A percentile compares a stretch with the other conserved stretches of the same genome.
Evolutionary conservation across 2,888 invertebrate species (phyloP).

Genomic region (Ernsta delagoae): DNA sequence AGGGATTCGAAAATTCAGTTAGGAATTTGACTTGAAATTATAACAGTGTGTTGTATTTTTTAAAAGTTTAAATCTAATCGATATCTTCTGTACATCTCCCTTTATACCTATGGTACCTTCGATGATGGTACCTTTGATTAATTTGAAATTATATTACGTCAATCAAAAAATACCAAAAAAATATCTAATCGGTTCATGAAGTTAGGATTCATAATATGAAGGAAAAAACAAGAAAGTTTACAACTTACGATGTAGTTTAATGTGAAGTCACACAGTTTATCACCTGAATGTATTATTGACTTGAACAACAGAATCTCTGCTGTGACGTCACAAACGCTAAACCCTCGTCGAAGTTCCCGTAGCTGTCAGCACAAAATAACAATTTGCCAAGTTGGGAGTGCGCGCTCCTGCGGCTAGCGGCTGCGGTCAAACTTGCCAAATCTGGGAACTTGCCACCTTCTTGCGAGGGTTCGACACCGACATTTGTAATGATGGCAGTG

Average conservation of each 20-base stretch:
- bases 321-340: background rate
- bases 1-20: background rate
- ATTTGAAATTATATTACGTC: no score
- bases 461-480: constrained; percentile 1
- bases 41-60: no score
- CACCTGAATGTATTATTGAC: background rate
- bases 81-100: no score
- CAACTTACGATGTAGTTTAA: no score
- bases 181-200: no score
- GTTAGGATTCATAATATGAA: no score
- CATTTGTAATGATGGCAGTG: constrained; percentile 1
- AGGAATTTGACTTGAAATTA: background rate
- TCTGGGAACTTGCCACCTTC: constrained; percentile 11
- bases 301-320: background rate
- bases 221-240: no score
- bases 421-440: constrained; percentile 23
- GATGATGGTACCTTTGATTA: no score
- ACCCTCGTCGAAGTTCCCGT: constrained; percentile 7
- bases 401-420: background rate
- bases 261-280: background rate
- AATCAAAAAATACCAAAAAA: no score
- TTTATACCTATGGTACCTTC: no score
- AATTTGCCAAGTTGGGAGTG: constrained; percentile 19
- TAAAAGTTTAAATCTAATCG: no score
- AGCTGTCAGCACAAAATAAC: constrained; percentile 33